Percentiles rank a stretch among this genome's conserved stretches.
Evolutionary conservation across 2,113 vertebrate genomes (phyloP).

Genomic region (Trogon melanurus): DNA sequence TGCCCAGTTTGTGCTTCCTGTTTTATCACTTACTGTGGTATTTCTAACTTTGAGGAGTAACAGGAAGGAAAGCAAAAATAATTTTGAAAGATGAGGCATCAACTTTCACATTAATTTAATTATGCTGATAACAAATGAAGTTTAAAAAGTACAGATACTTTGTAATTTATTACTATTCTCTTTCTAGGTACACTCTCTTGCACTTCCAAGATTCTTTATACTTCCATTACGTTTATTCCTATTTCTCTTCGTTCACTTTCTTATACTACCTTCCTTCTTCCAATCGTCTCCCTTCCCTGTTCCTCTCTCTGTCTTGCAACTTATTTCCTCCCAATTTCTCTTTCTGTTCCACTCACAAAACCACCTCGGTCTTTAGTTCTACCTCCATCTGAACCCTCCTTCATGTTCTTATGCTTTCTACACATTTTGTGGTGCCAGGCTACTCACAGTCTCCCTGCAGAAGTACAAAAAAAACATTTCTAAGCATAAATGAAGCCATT

Average conservation of each 20-base stretch:
- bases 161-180: not conserved
- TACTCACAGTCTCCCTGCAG: not conserved
- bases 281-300: not conserved
- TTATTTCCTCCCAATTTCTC: not conserved
- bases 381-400: not conserved
- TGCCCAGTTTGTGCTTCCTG: not conserved
- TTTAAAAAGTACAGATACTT: not conserved
- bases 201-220: not conserved
- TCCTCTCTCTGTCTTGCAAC: not conserved
- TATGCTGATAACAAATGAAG: not conserved
- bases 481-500: not conserved
- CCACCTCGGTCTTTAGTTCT: not conserved
- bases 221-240: not conserved
- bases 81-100: not conserved
- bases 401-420: not conserved
- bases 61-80: not conserved
- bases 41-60: not conserved
- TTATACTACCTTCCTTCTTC: not conserved
- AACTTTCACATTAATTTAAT: not conserved
- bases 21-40: not conserved
- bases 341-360: not conserved
- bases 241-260: not conserved
- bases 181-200: not conserved
- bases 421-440: not conserved
- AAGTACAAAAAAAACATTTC: not conserved